Evolutionary conservation across 2,113 vertebrate genomes (phyloP).

Genomic region (Collichthys lucidus): DNA sequence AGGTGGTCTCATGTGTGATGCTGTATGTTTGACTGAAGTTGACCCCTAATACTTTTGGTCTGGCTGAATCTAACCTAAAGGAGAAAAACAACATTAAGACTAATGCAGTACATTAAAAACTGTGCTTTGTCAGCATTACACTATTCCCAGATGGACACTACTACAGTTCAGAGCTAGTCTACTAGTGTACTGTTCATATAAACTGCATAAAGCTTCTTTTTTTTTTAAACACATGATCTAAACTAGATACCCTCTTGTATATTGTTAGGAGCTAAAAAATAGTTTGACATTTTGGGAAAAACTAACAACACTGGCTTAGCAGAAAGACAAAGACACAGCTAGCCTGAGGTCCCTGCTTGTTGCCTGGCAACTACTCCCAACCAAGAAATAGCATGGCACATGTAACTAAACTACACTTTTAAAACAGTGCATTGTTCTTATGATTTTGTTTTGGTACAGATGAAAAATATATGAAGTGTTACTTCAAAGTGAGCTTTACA

Average conservation of each 20-base stretch:
- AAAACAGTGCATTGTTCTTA: neutral
- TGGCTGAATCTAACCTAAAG: constrained; percentile 52
- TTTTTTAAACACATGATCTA: neutral
- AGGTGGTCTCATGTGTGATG: constrained; percentile 76
- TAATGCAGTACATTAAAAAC: constrained; percentile 56
- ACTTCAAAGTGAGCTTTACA: neutral
- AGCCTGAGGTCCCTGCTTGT: too few relatives aligned
- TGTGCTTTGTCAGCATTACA: constrained; percentile 51
- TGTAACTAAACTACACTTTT: neutral
- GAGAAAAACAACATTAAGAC: constrained; percentile 65
- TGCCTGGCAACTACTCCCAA: too few relatives aligned
- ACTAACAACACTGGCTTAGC: too few relatives aligned
- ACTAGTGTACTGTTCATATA: neutral
- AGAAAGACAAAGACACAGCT: too few relatives aligned
- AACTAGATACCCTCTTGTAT: neutral
- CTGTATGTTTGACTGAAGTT: constrained; percentile 24
- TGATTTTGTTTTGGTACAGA: neutral
- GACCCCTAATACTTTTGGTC: constrained; percentile 66
- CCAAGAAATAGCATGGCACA: too few relatives aligned
- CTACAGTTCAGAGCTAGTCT: constrained; percentile 32
- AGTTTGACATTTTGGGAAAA: neutral
- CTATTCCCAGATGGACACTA: constrained; percentile 12
- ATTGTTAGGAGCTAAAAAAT: neutral
- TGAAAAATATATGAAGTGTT: neutral
- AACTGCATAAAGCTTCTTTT: neutral